A percentile compares a stretch with the other conserved stretches of the same genome.
phyloP scores from a whole-genome alignment of 1,140 invertebrate genomes.

The Bactericera cockerelli region DNA sequence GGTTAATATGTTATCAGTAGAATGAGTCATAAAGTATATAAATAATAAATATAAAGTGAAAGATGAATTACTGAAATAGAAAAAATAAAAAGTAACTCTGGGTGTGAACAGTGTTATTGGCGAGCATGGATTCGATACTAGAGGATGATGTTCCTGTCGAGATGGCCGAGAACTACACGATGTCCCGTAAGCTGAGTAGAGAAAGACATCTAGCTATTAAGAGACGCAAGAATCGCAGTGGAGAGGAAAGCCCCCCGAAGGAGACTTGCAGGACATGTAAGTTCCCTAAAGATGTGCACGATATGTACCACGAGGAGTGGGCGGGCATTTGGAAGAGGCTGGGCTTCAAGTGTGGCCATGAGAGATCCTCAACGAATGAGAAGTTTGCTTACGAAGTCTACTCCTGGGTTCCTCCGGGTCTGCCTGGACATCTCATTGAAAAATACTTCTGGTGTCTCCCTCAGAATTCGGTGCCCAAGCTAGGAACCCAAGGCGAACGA shows the following conservation, averaged over 20 bases:
- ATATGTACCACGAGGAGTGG: conserved; percentile 76
- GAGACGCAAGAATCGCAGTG: background rate
- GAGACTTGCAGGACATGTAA: conserved; percentile 73
- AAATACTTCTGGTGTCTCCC: conserved; percentile 61
- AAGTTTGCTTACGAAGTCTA: conserved; percentile 37
- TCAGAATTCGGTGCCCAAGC: conserved; percentile 54
- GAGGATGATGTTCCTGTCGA: background rate
- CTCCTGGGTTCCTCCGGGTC: conserved; percentile 67
- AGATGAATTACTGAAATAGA: too few relatives aligned
- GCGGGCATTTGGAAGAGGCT: conserved; percentile 62
- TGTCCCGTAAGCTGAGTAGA: background rate
- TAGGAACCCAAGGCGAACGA: conserved; percentile 60
- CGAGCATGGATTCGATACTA: background rate
- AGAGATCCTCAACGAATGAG: conserved; percentile 25
- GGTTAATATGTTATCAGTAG: too few relatives aligned
- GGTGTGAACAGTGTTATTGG: too few relatives aligned
- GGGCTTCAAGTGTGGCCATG: conserved; percentile 45
- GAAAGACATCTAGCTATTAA: background rate
- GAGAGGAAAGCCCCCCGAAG: background rate
- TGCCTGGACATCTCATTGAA: conserved; percentile 40
- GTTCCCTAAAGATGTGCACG: conserved; percentile 68
- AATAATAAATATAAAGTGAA: too few relatives aligned
- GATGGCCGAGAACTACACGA: background rate
- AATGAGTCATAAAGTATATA: too few relatives aligned
- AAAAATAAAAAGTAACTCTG: too few relatives aligned